Conservation (phyloP, 2,113 vertebrate species). For the Pseudois nayaur region DNA sequence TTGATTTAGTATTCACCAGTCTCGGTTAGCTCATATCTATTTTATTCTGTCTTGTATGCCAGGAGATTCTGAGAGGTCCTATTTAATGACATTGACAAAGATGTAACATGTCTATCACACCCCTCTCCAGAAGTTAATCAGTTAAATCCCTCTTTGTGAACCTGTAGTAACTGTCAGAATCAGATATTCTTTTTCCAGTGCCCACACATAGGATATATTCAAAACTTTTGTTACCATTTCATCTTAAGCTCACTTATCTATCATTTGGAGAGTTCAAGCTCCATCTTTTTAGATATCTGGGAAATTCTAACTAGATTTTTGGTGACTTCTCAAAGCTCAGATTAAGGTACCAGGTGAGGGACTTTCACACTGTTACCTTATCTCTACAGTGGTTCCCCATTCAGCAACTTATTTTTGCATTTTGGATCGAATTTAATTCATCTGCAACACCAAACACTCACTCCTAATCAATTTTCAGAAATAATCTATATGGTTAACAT, state of each 20-base stretch:
- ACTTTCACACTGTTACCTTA: not conserved
- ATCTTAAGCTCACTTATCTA: not conserved
- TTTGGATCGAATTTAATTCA: not conserved
- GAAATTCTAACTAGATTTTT: not conserved
- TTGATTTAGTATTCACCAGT: not conserved
- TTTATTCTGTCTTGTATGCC: not conserved
- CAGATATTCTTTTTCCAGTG: not conserved
- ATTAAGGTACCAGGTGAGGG: not conserved
- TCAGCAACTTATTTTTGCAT: not conserved
- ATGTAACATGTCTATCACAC: not conserved
- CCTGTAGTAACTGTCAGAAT: not conserved
- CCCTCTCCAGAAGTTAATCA: not conserved
- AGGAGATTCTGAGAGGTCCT: not conserved
- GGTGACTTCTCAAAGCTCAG: not conserved
- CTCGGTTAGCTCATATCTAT: conserved; percentile 1
- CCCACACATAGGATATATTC: not conserved
- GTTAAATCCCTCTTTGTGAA: not conserved
- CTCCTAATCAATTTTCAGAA: not conserved
- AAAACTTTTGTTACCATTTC: not conserved
- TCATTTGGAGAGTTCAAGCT: not conserved
- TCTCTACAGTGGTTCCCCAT: not conserved
- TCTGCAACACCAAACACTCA: not conserved
- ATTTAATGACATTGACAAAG: conserved; percentile 1
- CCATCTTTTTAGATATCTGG: not conserved
- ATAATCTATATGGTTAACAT: not conserved